Percentiles rank a stretch among this genome's conserved stretches.
Conservation (phyloP, 2,888 invertebrate genomes). For the Acanthosepion esculentum region DNA sequence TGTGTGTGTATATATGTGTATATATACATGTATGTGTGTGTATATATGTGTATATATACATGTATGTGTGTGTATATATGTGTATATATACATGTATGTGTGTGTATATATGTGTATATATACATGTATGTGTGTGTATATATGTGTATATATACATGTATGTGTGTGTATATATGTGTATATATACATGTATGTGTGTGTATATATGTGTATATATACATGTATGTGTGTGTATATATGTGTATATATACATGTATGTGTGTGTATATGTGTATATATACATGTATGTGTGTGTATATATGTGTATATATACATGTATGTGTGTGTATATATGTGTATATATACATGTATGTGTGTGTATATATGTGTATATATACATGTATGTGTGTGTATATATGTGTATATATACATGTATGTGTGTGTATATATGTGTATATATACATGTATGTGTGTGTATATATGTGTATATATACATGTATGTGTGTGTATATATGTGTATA, state of each 20-base stretch:
- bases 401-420: background rate
- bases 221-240: background rate
- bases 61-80: no score
- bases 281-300: background rate
- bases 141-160: background rate
- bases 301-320: background rate
- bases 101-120: background rate
- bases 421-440: background rate
- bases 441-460: background rate
- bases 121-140: background rate
- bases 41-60: no score
- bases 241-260: background rate
- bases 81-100: no score
- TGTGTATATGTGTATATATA: background rate
- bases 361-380: background rate
- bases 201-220: background rate
- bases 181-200: background rate
- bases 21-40: no score
- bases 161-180: background rate
- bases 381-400: background rate
- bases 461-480: background rate
- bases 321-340: background rate
- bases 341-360: background rate
- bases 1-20: no score
- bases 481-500: background rate